Evolutionary conservation across 2,113 vertebrate genomes (phyloP), one percentile per base, ranked within the genome.

Genomic region (Mesoclemmys tuberculata): DNA sequence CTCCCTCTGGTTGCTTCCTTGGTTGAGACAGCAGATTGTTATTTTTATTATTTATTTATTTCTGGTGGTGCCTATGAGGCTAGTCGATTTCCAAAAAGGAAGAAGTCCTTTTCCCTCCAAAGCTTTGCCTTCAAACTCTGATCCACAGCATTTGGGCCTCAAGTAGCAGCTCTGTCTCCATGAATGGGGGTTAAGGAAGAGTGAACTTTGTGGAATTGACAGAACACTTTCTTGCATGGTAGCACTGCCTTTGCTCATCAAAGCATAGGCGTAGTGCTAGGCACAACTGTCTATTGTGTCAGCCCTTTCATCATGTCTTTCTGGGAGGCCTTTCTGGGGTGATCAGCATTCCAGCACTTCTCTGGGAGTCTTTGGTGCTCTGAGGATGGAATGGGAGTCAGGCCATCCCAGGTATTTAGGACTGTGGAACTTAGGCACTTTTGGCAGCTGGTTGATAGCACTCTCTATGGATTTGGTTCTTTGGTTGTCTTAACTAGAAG

Each of bases 41-140:
- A 92, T 97, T 58, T 75, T 75, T 27, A 95, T 97, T 96, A 97
- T 97, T 97, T 95, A 96, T 94, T 97, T 96, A 97, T 90, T 94
- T 92, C 80, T 77, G 48, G 81, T 93, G 93, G 93, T 96, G 92
- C 95, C 96, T 93, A 95, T 97, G 97, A 94, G 94, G 90, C 92
- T 97, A 96, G 96, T 56, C 94, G 92, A 86, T 85, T 94, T 93
- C 81, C 85, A 92, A 94, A 84, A 64, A 96, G 83, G 93, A 91
- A 94, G 18, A 95, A 87, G 90, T 95, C 92, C 90, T 96, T 97
- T 95, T 46, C 64, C 96, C 84, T 52, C 82, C 88, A 93, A 90
- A 94, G 81, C 87, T 94, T 41, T 9, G 18, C 87, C 90, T 51
- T 90, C 90, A 64, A 88, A 26, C 92, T 85, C 35, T 46, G 85